Evolutionary conservation across 2,113 vertebrate species (phyloP), one percentile per base, ranked within the genome.

Genomic region (Opisthocomus hoazin): DNA sequence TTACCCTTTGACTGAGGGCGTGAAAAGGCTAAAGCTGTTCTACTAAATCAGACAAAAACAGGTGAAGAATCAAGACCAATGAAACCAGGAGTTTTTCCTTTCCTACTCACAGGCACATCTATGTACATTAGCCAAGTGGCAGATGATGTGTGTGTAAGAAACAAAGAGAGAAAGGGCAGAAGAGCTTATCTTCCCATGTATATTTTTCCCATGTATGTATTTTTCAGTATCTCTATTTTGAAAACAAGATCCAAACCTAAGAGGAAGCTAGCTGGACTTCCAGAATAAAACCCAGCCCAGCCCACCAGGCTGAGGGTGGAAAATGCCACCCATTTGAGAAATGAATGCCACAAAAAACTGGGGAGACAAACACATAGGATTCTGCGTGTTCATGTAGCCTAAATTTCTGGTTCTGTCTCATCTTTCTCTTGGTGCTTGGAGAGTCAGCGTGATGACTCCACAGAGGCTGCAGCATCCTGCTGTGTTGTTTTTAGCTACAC

Each of bases 41-140:
- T 80, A 91, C 93, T 95, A 89, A 89, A 97, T 97, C 87, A 95
- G 66, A 34, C 10, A 91, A 46, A 90, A 94, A 86, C 36, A 87
- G 76, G 82, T 88, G 94, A 97, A 92, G 94, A 97, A 92, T 87
- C 83, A 93, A 89, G 79, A 82, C 30, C 82, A 46, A 16, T 15
- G 45, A 94, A 94, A 87, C 45, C 15, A 46, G 50, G 87, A 65
- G 63, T 54, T 68, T 90, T 93, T 95, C 69, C 71, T 93, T 96
- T 84, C 17, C 23, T 65, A 30, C 45, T 84, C 41, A 5, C 58
- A 85, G 78, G 69, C 77, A 81, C 26, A 61, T 92, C 15, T 94
- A 45, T 63, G 61, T 78, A 37, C 41, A 48, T 84, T 76, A 93
- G 37, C 45, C 50, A 53, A 76, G 46, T 39, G 76, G 36, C 21